Evolutionary conservation across 2,888 invertebrate species (phyloP), one percentile per base, ranked within the genome.

Genomic region (Trisateles emortualis): DNA sequence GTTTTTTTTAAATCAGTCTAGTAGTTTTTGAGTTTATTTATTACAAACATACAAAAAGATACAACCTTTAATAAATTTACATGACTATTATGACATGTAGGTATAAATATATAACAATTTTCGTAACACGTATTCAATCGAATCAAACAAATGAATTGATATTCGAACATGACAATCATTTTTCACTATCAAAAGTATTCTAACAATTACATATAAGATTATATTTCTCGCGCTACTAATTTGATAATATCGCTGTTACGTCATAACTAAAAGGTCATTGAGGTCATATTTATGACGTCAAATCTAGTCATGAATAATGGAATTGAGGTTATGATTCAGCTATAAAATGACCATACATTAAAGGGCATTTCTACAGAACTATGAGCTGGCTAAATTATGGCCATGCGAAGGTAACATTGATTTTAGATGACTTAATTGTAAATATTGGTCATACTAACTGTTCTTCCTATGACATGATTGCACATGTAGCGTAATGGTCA

Each of bases 201-300:
- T 24, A 1, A 24, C 24, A 24, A 24, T 10, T 10, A 29, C 9
- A n/a, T 29, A 24, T 24, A 10, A 6, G n/a, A 10, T 17, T 0
- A 11, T 16, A 9, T 17, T 17, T 16, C 1, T n/a, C n/a, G n/a
- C n/a, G 13, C 8, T 36, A 44, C 35, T 59, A 19, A 63, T 56
- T 57, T 55, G 29, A 40, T 51, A 52, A 57, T 45, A 16, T 11
- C 3, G 16, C 14, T 10, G 13, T 63, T 57, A 64, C 76, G 74
- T 78, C 73, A 49, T 59, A 68, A 74, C 30, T 47, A 56, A 77
- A 86, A 86, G 79, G 83, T 81, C 77, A 77, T 58, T 8, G 26
- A 26, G 8, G 6, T 72, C 64, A 68, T 81, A 83, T 81, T 46
- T 64, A 58, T 83, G 80, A 79, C 78, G 81, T 79, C 74, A 79